Evolutionary conservation across 2,888 invertebrate species (phyloP).

Genomic region (Pantelozetes paolii): DNA sequence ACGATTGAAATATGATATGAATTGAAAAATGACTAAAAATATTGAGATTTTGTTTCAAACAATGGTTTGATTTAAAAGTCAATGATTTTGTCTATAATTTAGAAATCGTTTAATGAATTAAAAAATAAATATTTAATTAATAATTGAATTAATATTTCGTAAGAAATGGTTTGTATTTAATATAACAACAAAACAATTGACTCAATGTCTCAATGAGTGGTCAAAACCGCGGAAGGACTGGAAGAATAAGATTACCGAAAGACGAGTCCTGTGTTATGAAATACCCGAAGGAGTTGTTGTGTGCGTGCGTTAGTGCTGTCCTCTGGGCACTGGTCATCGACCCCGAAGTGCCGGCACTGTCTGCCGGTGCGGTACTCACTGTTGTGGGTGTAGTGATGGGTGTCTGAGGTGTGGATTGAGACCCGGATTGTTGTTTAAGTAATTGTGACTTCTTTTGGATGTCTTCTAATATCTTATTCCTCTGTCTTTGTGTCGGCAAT

Average conservation of each 20-base stretch:
- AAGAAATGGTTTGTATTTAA: too few relatives aligned
- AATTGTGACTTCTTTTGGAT: constrained; percentile 33
- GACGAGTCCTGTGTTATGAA: constrained; percentile 40
- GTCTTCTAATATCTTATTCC: constrained; percentile 36
- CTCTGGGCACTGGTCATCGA: constrained; percentile 8
- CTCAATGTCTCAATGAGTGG: not conserved
- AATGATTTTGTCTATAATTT: too few relatives aligned
- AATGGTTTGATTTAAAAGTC: too few relatives aligned
- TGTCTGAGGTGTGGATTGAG: too few relatives aligned
- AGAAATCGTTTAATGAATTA: too few relatives aligned
- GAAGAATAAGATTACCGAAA: constrained; percentile 38
- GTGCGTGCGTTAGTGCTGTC: constrained; percentile 36
- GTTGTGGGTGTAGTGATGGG: not conserved
- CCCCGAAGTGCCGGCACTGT: not conserved
- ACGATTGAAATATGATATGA: too few relatives aligned
- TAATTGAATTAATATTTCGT: too few relatives aligned
- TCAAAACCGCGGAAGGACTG: constrained; percentile 34
- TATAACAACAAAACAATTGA: not conserved
- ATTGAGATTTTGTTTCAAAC: too few relatives aligned
- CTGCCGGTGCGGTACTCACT: not conserved
- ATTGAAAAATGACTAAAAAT: too few relatives aligned
- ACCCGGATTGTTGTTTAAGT: constrained; percentile 27
- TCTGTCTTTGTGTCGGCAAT: constrained; percentile 26
- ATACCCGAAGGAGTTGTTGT: constrained; percentile 37
- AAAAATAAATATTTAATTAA: too few relatives aligned